Base-by-base conservation (phyloP, 1,140 invertebrate genomes). In the Drosophila equinoxialis region DNA sequence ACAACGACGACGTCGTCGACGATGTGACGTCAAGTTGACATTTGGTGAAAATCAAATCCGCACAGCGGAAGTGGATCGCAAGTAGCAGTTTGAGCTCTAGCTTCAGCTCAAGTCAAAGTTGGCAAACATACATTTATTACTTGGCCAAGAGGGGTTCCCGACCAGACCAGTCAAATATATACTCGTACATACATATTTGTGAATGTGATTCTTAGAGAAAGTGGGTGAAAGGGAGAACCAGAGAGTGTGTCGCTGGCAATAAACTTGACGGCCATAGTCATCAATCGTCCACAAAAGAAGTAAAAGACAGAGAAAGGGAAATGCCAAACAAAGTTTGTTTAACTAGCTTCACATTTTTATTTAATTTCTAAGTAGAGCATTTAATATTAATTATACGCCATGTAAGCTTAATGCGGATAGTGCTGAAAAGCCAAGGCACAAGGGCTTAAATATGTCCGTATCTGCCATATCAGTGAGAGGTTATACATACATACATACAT, bases 301-400 rank as follows among this genome's bases (percentile, higher is more conserved):
- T 62, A 69, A 68, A 20, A 67, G 77, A 57, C 68, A 69, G 59
- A 30, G 37, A 11, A 30, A 39, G 37, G 13, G 37, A 39, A 39
- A 39, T 39, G 37, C 37, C 37, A 39, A 13, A 39, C 41, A 59
- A 70, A 60, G 54, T 54, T 61, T 66, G 42, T 60, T 62, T 57
- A 64, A 17, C n/a, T 61, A 57, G 64, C 37, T 68, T 61, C 68
- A 39, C 58, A 63, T 79, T 87, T 87, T 89, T 87, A 83, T 87
- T 79, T 87, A 87, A 87, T 89, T 89, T 87, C 83, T 89, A 87
- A 87, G 84, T 89, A 89, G 79, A 69, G 79, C 83, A 89, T 89
- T 87, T 87, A 87, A 87, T 89, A 87, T 87, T 87, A 87, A 87
- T 87, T 87, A 87, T 89, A 87, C 83, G 83, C 76, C 83, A 79